phyloP scores from a whole-genome alignment of 2,888 invertebrate genomes.

The Amblyteles armatorius region DNA sequence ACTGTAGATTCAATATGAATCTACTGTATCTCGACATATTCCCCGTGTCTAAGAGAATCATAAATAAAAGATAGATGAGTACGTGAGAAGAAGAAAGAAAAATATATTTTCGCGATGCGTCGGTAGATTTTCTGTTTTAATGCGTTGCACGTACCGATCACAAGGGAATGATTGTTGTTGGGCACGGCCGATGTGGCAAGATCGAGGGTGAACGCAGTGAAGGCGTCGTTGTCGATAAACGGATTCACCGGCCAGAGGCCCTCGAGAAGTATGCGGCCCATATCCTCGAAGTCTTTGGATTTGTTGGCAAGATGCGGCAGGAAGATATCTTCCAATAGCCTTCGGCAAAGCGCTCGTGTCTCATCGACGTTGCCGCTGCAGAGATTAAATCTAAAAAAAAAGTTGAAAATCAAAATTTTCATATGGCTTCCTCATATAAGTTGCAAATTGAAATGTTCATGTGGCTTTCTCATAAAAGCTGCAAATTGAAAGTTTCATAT shows the following conservation, averaged over 20 bases:
- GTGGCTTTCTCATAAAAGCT: too few species aligned
- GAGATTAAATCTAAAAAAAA: conserved; percentile 88
- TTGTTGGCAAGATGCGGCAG: conserved; percentile 87
- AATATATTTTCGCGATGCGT: not conserved
- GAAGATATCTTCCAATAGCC: conserved; percentile 87
- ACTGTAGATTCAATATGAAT: conserved; percentile 80
- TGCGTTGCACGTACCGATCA: conserved; percentile 74
- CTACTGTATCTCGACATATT: conserved; percentile 79
- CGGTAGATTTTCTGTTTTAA: conserved; percentile 1
- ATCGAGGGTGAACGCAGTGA: conserved; percentile 86
- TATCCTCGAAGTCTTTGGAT: conserved; percentile 88
- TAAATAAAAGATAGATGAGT: conserved; percentile 1
- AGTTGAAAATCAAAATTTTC: too few species aligned
- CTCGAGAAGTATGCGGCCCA: conserved; percentile 88
- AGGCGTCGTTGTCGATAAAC: conserved; percentile 86
- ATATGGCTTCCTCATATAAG: too few species aligned
- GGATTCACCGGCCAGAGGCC: conserved; percentile 91
- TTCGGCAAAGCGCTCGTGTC: conserved; percentile 87
- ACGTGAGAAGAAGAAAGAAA: not conserved
- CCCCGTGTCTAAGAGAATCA: conserved; percentile 74
- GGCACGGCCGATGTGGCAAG: conserved; percentile 83
- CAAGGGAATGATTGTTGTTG: conserved; percentile 81
- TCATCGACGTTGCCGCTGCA: conserved; percentile 88
- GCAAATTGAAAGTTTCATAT: too few species aligned
- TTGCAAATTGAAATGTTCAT: too few species aligned